These are phyloP conservation scores for Oxyura jamaicensis DNA, from an alignment of 2,113 vertebrate species.

Conservation along the genomic window DNA sequence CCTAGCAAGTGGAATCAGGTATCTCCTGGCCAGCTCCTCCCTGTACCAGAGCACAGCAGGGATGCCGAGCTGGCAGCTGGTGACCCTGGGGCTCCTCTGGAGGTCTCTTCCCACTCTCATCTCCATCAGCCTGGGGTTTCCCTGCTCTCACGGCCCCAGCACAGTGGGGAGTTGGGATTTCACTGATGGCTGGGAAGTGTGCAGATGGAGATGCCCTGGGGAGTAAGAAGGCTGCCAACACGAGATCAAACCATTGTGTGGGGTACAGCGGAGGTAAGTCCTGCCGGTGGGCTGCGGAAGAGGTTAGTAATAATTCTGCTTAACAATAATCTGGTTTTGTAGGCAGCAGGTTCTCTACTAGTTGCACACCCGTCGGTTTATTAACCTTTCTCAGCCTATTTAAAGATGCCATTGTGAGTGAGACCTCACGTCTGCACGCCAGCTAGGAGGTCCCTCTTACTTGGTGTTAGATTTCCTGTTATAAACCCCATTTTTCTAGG, in stretches of 20 bases:
- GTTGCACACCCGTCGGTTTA: background rate
- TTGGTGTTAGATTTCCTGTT: background rate
- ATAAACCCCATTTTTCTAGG: background rate
- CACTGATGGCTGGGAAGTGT: background rate
- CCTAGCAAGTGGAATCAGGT: background rate
- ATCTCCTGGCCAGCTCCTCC: background rate
- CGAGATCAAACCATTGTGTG: background rate
- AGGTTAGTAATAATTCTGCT: background rate
- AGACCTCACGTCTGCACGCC: background rate
- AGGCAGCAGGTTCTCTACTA: background rate
- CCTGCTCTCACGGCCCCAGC: background rate
- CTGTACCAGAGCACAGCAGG: background rate
- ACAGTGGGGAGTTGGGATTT: background rate
- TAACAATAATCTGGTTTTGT: background rate
- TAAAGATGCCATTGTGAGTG: background rate
- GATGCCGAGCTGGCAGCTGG: background rate
- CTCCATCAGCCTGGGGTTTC: background rate
- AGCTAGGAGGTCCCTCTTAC: background rate
- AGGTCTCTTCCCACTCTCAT: background rate
- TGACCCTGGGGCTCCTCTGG: background rate
- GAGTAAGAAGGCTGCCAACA: background rate
- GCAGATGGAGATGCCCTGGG: accelerated
- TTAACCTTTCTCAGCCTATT: background rate
- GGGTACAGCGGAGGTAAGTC: background rate
- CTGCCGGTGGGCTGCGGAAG: background rate